phyloP scores from a whole-genome alignment of 2,113 vertebrate species.

The Bostrychus sinensis region DNA sequence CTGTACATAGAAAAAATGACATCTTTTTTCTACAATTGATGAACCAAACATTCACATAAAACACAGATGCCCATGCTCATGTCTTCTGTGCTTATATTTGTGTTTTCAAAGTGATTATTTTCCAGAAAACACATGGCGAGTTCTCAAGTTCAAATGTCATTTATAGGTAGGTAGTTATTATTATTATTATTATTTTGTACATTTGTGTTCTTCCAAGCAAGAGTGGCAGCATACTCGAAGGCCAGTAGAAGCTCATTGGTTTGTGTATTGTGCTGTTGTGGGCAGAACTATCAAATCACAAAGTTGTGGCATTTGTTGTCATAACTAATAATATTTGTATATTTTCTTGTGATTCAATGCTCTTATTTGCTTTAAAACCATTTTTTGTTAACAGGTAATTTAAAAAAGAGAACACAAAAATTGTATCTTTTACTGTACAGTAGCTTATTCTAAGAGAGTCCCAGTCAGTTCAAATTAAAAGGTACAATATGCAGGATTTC shows the following conservation, averaged over 20 bases:
- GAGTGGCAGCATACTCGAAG: conserved; percentile 50
- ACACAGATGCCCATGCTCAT: conserved; percentile 26
- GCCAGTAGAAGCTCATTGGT: conserved; percentile 41
- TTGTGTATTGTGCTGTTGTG: conserved; percentile 49
- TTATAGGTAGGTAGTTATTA: conserved; percentile 31
- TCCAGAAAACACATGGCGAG: conserved; percentile 11
- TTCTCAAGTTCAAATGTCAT: not conserved
- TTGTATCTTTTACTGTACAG: not conserved
- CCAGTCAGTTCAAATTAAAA: not conserved
- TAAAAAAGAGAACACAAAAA: too few species aligned
- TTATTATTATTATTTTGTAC: conserved; percentile 55
- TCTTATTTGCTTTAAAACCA: too few species aligned
- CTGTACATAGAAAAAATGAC: conserved; percentile 25
- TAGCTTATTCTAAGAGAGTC: not conserved
- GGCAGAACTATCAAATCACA: not conserved
- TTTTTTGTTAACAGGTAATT: too few species aligned
- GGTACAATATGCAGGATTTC: not conserved
- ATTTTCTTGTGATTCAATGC: not conserved
- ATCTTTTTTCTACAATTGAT: conserved; percentile 1
- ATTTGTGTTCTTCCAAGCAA: conserved; percentile 43
- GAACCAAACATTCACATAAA: conserved; percentile 15
- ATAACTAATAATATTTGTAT: not conserved
- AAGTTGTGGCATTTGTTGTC: not conserved
- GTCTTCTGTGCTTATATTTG: conserved; percentile 52
- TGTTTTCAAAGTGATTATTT: conserved; percentile 36